Percentiles rank a stretch among this genome's conserved stretches.
Evolutionary conservation across 2,797 vertebrate genomes (phyloP).

Genomic region (Typhlichthys subterraneus): DNA sequence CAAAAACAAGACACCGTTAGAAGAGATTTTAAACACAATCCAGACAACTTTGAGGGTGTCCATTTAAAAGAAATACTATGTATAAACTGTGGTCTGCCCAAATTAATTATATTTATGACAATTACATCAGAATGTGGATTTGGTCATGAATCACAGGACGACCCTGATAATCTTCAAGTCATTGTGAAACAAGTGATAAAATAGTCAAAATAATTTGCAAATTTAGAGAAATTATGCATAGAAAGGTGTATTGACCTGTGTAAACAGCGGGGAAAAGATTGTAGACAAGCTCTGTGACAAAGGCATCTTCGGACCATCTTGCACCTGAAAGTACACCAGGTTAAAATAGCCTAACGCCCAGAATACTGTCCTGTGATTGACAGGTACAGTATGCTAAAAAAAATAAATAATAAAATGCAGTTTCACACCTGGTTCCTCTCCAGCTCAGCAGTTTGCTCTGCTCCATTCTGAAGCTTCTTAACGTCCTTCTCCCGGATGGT

Average conservation of each 20-base stretch:
- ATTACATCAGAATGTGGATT: too few relatives aligned
- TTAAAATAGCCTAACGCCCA: not conserved
- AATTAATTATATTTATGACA: too few relatives aligned
- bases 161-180: too few relatives aligned
- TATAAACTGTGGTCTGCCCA: too few relatives aligned
- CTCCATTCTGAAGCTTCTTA: slow-evolving; percentile 82
- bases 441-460: slow-evolving; percentile 73
- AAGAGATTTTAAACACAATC: too few relatives aligned
- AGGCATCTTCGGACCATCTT: slow-evolving; percentile 85
- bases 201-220: not conserved
- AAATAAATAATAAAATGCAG: not conserved
- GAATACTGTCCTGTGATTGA: not conserved
- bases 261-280: slow-evolving; percentile 92
- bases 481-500: slow-evolving; percentile 88
- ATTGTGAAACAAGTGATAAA: too few relatives aligned
- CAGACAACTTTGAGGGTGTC: too few relatives aligned
- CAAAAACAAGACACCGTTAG: slow-evolving; percentile 15
- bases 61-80: too few relatives aligned
- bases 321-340: slow-evolving; percentile 66
- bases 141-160: too few relatives aligned
- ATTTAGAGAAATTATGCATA: not conserved
- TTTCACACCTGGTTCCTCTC: slow-evolving; percentile 50
- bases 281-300: slow-evolving; percentile 90
- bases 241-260: slow-evolving; percentile 82
- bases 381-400: not conserved